Conservation (phyloP, 2,797 vertebrate genomes). For the Characodon lateralis region DNA sequence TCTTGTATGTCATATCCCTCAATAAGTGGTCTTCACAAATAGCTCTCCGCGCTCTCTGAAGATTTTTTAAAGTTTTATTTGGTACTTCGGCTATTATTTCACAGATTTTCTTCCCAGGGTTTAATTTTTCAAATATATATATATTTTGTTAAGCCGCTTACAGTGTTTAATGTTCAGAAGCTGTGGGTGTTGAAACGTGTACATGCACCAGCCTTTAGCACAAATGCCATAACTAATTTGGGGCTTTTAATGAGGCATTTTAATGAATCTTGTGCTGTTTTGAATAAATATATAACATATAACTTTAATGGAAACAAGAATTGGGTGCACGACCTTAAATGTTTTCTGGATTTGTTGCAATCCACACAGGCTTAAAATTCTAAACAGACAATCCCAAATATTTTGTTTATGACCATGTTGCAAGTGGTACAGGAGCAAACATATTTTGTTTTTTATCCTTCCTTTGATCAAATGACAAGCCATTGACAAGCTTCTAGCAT, state of each 20-base stretch:
- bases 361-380: neutral
- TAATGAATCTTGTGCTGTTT: neutral
- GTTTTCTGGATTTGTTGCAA: neutral
- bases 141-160: too few relatives aligned
- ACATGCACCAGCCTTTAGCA: neutral
- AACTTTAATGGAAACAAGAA: neutral
- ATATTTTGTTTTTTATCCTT: neutral
- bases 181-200: neutral
- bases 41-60: too few relatives aligned
- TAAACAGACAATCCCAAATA: neutral
- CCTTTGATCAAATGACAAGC: too few relatives aligned
- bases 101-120: too few relatives aligned
- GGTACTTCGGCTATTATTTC: too few relatives aligned
- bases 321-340: neutral
- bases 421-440: neutral
- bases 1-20: neutral
- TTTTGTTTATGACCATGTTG: neutral
- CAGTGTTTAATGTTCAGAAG: too few relatives aligned
- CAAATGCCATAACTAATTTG: neutral
- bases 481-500: neutral
- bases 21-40: too few relatives aligned
- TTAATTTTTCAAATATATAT: too few relatives aligned
- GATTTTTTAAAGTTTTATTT: too few relatives aligned
- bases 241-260: neutral
- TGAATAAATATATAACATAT: too few relatives aligned